Percentiles rank a stretch among this genome's conserved stretches.
Conservation (phyloP, 2,888 invertebrate genomes). For the Melikaiella ostensackeni region DNA sequence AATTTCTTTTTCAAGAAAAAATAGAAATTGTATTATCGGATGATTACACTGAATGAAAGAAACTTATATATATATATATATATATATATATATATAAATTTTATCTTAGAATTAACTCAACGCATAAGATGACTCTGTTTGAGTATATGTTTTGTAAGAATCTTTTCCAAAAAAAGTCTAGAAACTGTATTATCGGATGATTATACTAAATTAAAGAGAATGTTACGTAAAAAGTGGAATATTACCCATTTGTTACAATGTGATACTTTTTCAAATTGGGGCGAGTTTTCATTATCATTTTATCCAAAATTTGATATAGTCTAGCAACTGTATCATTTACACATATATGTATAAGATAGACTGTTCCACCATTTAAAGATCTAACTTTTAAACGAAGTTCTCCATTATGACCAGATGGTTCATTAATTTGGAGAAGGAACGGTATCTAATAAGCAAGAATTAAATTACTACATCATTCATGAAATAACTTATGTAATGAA, state of each 20-base stretch:
- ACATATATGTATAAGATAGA: constrained; percentile 68
- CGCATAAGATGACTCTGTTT: no score
- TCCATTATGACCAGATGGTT: constrained; percentile 60
- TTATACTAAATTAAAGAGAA: no score
- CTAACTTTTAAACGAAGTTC: constrained; percentile 68
- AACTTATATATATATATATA: no score
- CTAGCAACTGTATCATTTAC: constrained; percentile 65
- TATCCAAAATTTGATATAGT: constrained; percentile 70
- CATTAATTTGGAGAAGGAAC: constrained; percentile 66
- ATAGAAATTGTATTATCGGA: no score
- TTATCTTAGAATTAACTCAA: no score
- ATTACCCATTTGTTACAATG: constrained; percentile 69
- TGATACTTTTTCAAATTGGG: constrained; percentile 62
- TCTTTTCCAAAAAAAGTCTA: no score
- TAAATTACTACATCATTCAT: neutral
- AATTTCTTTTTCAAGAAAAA: no score
- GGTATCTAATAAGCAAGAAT: constrained; percentile 60
- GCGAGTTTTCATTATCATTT: constrained; percentile 58
- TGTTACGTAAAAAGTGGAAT: neutral
- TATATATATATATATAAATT: no score
- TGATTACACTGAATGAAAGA: no score
- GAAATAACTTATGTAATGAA: no score
- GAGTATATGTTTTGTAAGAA: no score
- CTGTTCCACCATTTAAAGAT: constrained; percentile 68
- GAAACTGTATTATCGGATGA: no score